Base-by-base conservation (phyloP, 2,113 vertebrate genomes). In the Tenrec ecaudatus region DNA sequence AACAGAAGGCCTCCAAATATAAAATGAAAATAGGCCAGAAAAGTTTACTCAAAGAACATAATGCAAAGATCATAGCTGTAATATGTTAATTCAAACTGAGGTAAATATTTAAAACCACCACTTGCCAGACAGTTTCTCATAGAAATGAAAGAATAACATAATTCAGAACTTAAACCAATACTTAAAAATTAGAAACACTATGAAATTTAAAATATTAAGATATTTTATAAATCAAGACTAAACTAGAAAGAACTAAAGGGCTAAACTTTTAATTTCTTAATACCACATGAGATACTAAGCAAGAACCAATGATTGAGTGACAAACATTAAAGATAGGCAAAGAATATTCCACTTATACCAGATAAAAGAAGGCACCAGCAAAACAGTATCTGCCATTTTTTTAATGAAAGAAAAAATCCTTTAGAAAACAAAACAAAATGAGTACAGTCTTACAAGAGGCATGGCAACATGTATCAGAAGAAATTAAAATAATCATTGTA, bases 401-500 rank as follows among this genome's bases (percentile, higher is more conserved):
- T 25, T 89, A 66, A 75, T 43, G 68, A 2, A 77, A 76, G 11
- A 53, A 40, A 62, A 77, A 40, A 77, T 58, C 0, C 25, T 23
- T 86, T 82, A 23, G 1, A 6, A 81, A 81, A 75, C 17, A 57
- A 58, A 17, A 64, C 57, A 57, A 77, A 77, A 69, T 60, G 47
- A 53, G 47, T 19, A 62, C 17, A 22, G 60, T 22, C 60, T 62
- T 62, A 38, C 23, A 47, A 89, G 5, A 0, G 36, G 19, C 31
- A 71, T 4, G 53, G 23, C 31, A 86, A 22, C 27, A n/a, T 71
- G 87, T 90, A 90, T 80, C 8, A 53, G n/a, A 91, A 81, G 15
- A 85, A 68, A 93, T 6, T 90, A 43, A 75, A 85, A 75, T 76
- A 69, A 68, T 85, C 81, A 58, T 47, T n/a, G 81, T 40, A 57